Conservation (phyloP, 2,113 vertebrate species). For the Gymnogyps californianus region DNA sequence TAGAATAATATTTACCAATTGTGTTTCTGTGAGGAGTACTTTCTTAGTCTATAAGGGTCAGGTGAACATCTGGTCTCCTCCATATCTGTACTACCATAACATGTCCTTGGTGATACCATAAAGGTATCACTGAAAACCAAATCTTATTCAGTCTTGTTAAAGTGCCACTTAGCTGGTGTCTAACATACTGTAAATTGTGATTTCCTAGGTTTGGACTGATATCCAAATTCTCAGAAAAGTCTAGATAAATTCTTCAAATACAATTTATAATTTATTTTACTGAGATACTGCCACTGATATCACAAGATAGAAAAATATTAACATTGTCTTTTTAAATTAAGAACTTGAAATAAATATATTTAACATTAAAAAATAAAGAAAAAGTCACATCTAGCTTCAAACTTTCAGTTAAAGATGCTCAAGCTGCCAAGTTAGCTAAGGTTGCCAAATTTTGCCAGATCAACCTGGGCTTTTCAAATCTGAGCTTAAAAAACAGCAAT, state of each 20-base stretch:
- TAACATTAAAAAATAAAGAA: background rate
- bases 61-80: background rate
- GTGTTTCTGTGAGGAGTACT: background rate
- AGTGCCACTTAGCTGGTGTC: background rate
- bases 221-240: background rate
- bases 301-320: background rate
- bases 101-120: background rate
- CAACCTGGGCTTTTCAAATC: background rate
- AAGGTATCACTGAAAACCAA: background rate
- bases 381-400: background rate
- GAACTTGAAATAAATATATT: background rate
- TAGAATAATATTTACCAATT: background rate
- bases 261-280: background rate
- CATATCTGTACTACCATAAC: background rate
- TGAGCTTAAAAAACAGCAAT: background rate
- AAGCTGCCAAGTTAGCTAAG: background rate
- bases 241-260: background rate
- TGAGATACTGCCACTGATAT: background rate
- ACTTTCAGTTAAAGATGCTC: background rate
- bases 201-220: background rate
- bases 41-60: background rate
- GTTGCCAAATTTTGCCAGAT: background rate
- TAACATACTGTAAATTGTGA: background rate
- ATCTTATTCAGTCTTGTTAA: background rate
- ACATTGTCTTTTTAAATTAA: background rate